phyloP scores from a whole-genome alignment of 2,888 invertebrate genomes.

The Oxycera nigricornis region DNA sequence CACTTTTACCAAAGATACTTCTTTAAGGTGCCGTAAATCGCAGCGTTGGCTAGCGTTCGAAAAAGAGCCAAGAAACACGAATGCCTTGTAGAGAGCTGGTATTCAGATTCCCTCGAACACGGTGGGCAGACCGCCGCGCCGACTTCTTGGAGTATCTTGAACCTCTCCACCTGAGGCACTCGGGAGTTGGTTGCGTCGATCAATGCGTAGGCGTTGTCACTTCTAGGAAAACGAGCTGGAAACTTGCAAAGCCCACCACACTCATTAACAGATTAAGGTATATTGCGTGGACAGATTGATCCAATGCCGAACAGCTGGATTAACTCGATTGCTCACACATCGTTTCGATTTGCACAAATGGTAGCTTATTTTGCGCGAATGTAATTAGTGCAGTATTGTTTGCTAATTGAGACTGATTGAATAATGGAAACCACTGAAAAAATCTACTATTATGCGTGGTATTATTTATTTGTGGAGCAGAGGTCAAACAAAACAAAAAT shows the following conservation, averaged over 20 bases:
- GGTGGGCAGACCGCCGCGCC: neutral
- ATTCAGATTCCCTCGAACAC: neutral
- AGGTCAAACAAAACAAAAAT: too few species aligned
- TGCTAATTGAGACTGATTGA: too few species aligned
- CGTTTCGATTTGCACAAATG: too few species aligned
- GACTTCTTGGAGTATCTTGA: too few species aligned
- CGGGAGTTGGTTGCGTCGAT: neutral
- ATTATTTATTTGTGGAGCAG: too few species aligned
- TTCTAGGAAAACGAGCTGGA: neutral
- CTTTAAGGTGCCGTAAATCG: neutral
- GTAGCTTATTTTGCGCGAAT: too few species aligned
- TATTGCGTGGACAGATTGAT: neutral
- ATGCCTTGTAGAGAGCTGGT: too few species aligned
- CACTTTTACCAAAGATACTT: conserved; percentile 9
- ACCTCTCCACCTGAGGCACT: neutral
- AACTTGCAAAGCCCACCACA: neutral
- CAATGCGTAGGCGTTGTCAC: neutral
- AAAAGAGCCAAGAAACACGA: neutral
- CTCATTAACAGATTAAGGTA: neutral
- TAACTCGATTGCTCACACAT: neutral
- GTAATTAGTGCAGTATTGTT: too few species aligned
- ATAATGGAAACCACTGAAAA: too few species aligned
- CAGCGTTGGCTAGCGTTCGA: neutral
- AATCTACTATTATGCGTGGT: too few species aligned
- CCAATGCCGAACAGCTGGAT: neutral